These are phyloP conservation scores for Idaea biselata DNA, from an alignment of 2,888 invertebrate genomes.

Conservation along the genomic window DNA sequence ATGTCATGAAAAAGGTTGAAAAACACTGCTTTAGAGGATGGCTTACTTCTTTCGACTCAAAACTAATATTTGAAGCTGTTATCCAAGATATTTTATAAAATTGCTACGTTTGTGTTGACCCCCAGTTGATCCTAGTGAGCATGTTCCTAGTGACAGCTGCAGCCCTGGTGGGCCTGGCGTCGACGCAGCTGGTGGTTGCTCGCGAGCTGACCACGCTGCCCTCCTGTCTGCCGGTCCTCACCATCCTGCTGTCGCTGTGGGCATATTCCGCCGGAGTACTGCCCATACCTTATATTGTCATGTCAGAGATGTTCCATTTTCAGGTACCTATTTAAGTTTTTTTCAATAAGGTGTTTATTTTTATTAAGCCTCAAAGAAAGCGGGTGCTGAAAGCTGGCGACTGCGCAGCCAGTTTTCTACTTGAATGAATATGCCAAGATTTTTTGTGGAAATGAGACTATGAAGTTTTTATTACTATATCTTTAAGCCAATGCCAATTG, in stretches of 20 bases:
- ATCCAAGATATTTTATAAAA: no score
- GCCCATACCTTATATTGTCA: slow-evolving; percentile 34
- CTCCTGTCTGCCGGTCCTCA: slow-evolving; percentile 30
- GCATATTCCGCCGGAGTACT: slow-evolving; percentile 34
- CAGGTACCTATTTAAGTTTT: slow-evolving; percentile 26
- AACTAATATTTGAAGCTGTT: not conserved
- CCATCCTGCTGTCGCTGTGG: slow-evolving; percentile 29
- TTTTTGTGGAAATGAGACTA: no score
- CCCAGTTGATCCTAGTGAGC: slow-evolving; percentile 23
- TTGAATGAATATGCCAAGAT: no score
- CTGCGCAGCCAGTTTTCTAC: no score
- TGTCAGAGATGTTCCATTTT: slow-evolving; percentile 41
- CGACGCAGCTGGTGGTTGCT: slow-evolving; percentile 25
- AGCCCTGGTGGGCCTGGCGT: slow-evolving; percentile 28
- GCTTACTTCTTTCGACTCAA: no score
- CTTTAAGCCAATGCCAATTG: no score
- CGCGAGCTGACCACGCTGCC: slow-evolving; percentile 17
- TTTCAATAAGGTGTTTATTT: no score
- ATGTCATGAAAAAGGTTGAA: no score
- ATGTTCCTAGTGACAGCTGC: slow-evolving; percentile 20
- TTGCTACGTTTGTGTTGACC: not conserved
- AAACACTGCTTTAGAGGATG: no score
- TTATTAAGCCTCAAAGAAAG: no score
- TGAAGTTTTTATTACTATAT: no score
- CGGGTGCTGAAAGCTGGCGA: no score